Evolutionary conservation across 2,113 vertebrate genomes (phyloP).

Genomic region (Tichodroma muraria): DNA sequence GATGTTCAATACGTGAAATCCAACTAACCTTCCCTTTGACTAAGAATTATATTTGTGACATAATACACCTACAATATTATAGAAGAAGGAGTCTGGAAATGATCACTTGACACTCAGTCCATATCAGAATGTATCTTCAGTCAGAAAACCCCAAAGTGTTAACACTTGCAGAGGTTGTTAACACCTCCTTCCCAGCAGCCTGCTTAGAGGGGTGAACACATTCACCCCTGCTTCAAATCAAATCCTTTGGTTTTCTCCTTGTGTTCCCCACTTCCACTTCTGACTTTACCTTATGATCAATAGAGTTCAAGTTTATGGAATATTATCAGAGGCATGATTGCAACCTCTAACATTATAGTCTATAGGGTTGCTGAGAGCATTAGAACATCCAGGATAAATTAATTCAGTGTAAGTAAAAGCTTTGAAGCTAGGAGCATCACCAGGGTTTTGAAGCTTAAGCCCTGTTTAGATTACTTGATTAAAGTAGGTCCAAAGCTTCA

Average conservation of each 20-base stretch:
- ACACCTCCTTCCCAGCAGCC: not conserved
- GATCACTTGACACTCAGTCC: not conserved
- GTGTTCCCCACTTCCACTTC: not conserved
- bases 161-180: not conserved
- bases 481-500: conserved; percentile 70
- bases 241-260: conserved; percentile 14
- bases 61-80: not conserved
- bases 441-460: conserved; percentile 73
- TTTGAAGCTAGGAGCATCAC: conserved; percentile 68
- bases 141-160: not conserved
- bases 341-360: conserved; percentile 68
- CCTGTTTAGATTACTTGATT: conserved; percentile 77
- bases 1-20: not conserved
- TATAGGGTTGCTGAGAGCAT: conserved; percentile 59
- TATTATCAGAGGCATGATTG: conserved; percentile 57
- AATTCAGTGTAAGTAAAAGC: conserved; percentile 72
- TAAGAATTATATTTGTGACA: not conserved
- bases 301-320: conserved; percentile 44
- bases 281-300: conserved; percentile 55
- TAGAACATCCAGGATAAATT: conserved; percentile 68
- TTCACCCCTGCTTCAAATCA: not conserved
- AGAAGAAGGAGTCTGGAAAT: not conserved
- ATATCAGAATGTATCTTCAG: not conserved
- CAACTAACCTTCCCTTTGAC: not conserved
- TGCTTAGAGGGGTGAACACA: not conserved